Evolutionary conservation across 2,113 vertebrate genomes (phyloP).

Genomic region (Seriola rivoliana): DNA sequence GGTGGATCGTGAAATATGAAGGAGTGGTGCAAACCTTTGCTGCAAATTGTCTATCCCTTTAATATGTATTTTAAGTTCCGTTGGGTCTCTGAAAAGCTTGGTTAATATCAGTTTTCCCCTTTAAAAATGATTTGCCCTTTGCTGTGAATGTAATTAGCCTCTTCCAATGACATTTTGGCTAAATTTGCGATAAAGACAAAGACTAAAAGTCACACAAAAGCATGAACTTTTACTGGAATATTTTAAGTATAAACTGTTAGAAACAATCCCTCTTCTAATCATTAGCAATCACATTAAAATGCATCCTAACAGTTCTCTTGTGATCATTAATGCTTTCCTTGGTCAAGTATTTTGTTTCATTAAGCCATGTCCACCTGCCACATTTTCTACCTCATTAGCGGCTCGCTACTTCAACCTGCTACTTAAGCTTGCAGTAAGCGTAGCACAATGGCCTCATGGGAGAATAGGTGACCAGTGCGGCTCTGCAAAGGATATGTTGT

Average conservation of each 20-base stretch:
- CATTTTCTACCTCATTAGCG: constrained; percentile 64
- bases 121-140: constrained; percentile 1
- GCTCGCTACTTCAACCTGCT: constrained; percentile 42
- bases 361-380: constrained; percentile 46
- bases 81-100: not conserved
- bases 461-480: constrained; percentile 39
- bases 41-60: not conserved
- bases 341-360: constrained; percentile 52
- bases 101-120: not conserved
- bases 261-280: not conserved
- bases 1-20: not conserved
- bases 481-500: constrained; percentile 35
- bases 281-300: constrained; percentile 27
- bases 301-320: constrained; percentile 9
- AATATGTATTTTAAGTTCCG: too few relatives aligned
- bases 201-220: not conserved
- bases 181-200: not conserved
- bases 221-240: not conserved
- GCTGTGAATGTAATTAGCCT: not conserved
- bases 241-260: not conserved
- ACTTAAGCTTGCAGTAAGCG: constrained; percentile 57
- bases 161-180: not conserved
- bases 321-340: constrained; percentile 26
- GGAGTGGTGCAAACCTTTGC: not conserved
- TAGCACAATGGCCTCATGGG: constrained; percentile 55